phyloP scores from a whole-genome alignment of 2,113 vertebrate genomes.

The Damaliscus lunatus region DNA sequence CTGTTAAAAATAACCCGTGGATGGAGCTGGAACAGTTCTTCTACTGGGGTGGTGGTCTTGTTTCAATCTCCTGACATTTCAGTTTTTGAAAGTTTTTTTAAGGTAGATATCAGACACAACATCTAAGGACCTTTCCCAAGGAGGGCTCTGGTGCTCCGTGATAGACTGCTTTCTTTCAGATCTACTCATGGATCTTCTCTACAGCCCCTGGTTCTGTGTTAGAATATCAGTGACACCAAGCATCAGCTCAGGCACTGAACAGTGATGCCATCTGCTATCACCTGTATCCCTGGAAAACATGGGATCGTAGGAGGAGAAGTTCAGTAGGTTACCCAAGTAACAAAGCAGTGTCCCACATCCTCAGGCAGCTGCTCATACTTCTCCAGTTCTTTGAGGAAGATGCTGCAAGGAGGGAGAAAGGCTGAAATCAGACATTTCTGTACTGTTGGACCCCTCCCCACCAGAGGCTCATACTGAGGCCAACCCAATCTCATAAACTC shows the following conservation, averaged over 20 bases:
- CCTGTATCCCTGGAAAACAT: background rate
- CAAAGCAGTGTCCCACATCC: slow-evolving; percentile 98
- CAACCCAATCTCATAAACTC: background rate
- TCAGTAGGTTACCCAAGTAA: slow-evolving; percentile 93
- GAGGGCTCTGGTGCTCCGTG: background rate
- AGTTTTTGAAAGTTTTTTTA: background rate
- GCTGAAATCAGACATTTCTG: slow-evolving; percentile 50
- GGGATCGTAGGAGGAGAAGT: background rate
- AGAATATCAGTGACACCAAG: background rate
- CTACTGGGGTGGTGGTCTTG: background rate
- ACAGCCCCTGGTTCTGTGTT: background rate
- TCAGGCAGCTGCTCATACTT: slow-evolving; percentile 99
- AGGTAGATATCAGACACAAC: background rate
- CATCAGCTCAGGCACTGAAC: background rate
- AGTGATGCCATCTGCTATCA: background rate
- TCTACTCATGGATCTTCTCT: background rate
- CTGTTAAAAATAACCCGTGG: background rate
- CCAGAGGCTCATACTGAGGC: background rate
- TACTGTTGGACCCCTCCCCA: background rate
- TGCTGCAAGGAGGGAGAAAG: slow-evolving; percentile 83
- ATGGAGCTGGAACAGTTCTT: background rate
- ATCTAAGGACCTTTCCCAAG: background rate
- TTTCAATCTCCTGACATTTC: background rate
- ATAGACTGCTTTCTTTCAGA: background rate
- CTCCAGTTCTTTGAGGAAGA: slow-evolving; percentile 98